Percentiles rank a stretch among this genome's conserved stretches.
Evolutionary conservation across 1,140 invertebrate species (phyloP).

Genomic region (Coelopa frigida): DNA sequence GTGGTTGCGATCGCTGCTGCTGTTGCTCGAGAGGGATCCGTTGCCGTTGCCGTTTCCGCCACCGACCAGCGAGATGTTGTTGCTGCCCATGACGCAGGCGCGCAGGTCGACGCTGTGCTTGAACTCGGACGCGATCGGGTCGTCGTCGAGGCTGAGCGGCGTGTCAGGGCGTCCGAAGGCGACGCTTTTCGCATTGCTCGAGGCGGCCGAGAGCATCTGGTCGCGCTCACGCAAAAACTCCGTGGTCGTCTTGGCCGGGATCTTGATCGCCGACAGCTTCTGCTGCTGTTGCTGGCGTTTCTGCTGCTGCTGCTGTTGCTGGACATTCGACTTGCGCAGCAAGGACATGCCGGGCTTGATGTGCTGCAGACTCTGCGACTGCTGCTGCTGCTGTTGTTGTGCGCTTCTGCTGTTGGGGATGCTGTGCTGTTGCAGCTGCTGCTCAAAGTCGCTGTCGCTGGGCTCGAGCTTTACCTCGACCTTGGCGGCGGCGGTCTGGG

Average conservation of each 20-base stretch:
- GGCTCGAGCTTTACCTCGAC: slow-evolving; percentile 11
- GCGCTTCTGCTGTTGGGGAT: slow-evolving; percentile 7
- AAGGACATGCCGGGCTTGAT: slow-evolving; percentile 37
- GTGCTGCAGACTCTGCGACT: slow-evolving; percentile 17
- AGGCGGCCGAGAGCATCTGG: neutral
- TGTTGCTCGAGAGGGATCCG: too few species aligned
- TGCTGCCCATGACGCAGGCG: slow-evolving; percentile 42
- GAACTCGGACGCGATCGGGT: slow-evolving; percentile 19
- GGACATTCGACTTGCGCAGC: slow-evolving; percentile 27
- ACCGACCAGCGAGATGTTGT: slow-evolving; percentile 31
- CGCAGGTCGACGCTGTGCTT: slow-evolving; percentile 34
- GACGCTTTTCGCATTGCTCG: too few species aligned
- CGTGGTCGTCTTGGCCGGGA: neutral
- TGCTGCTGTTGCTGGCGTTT: slow-evolving; percentile 14
- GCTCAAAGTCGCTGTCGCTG: slow-evolving; percentile 13
- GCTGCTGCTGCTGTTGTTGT: slow-evolving; percentile 4
- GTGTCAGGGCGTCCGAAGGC: slow-evolving; percentile 25
- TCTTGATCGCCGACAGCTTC: slow-evolving; percentile 1
- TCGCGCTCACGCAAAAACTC: slow-evolving; percentile 8
- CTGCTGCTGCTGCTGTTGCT: slow-evolving; percentile 14
- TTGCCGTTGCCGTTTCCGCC: slow-evolving; percentile 14
- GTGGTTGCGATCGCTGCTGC: slow-evolving; percentile 4
- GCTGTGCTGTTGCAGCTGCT: slow-evolving; percentile 12
- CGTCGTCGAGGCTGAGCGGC: slow-evolving; percentile 25
- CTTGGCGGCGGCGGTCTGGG: slow-evolving; percentile 10